Evolutionary conservation across 1,140 invertebrate species (phyloP).

Genomic region (Matsumurasca onukii): DNA sequence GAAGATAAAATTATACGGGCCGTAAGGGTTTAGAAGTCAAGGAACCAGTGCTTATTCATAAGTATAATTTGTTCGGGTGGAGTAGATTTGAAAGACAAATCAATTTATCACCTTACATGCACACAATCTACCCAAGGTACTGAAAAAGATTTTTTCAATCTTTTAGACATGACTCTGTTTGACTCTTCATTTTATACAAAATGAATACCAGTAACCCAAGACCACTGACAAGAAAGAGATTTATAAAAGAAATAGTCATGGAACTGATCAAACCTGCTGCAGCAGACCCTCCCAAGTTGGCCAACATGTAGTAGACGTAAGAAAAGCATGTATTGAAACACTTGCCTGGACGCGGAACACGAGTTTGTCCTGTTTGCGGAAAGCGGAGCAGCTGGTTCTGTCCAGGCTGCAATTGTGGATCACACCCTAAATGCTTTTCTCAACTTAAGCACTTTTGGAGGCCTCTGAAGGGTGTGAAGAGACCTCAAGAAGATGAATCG

Average conservation of each 20-base stretch:
- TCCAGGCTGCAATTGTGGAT: neutral
- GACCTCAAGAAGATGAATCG: too few species aligned
- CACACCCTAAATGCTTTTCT: neutral
- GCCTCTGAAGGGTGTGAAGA: too few species aligned
- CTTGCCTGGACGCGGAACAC: neutral
- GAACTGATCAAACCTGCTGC: neutral
- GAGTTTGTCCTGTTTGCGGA: neutral
- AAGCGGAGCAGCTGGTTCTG: neutral
- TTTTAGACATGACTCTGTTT: neutral
- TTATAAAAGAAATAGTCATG: too few species aligned
- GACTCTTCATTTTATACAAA: neutral
- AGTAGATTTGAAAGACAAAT: conserved; percentile 8
- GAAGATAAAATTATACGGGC: conserved; percentile 4
- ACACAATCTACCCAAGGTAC: neutral
- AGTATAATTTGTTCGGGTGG: neutral
- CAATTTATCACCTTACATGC: neutral
- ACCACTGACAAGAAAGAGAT: neutral
- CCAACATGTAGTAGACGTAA: neutral
- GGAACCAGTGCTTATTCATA: neutral
- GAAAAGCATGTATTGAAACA: neutral
- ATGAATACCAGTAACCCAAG: neutral
- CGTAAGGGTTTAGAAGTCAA: neutral
- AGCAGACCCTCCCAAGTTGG: neutral
- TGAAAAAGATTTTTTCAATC: neutral
- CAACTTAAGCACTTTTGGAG: neutral